These are phyloP conservation scores for Laterallus jamaicensis DNA, from an alignment of 2,113 vertebrate species.

Conservation along the genomic window DNA sequence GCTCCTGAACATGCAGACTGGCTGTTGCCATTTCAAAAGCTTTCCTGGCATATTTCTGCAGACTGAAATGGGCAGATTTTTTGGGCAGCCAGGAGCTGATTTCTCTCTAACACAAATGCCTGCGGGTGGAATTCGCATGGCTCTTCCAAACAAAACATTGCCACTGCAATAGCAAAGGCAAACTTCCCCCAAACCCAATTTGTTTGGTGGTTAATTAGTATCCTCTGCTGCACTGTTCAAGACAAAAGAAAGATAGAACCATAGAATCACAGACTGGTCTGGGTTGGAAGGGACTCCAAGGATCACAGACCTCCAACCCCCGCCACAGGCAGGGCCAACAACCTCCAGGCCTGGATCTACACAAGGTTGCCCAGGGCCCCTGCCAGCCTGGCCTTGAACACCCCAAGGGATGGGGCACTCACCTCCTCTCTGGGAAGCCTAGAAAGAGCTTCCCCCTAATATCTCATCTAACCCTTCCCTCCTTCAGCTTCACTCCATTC, in stretches of 20 bases:
- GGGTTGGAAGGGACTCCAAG: no score
- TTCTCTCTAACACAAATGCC: background rate
- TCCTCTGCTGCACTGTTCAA: background rate
- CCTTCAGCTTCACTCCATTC: no score
- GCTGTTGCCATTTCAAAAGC: background rate
- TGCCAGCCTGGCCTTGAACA: no score
- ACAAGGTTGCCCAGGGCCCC: no score
- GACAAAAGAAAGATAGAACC: background rate
- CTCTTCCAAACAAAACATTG: conserved; percentile 20
- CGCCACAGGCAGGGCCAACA: no score
- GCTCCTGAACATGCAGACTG: background rate
- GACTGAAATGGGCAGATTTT: background rate
- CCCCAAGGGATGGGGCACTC: no score
- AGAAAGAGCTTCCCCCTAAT: no score
- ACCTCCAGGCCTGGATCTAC: no score
- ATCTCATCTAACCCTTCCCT: no score
- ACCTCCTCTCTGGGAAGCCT: no score
- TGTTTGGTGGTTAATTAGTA: conserved; percentile 19
- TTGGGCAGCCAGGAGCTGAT: background rate
- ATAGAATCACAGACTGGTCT: no score
- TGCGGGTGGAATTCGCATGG: rapidly evolving
- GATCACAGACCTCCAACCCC: no score
- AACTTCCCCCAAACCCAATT: background rate
- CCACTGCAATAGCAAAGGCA: background rate
- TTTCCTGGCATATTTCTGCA: background rate